phyloP scores from a whole-genome alignment of 2,888 invertebrate species.

The Eupsilia transversa region DNA sequence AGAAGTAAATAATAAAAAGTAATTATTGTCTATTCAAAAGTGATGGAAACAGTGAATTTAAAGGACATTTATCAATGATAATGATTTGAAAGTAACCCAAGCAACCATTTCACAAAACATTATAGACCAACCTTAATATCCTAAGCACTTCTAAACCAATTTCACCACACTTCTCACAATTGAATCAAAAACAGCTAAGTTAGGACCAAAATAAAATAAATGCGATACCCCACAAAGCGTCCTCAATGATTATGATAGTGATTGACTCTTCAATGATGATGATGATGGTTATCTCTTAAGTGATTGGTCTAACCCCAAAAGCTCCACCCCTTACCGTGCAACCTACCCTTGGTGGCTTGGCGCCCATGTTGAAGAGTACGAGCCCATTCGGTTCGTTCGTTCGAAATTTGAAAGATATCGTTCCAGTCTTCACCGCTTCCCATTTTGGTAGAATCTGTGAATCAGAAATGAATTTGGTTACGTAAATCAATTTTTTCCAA shows the following conservation, averaged over 20 bases:
- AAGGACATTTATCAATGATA: neutral
- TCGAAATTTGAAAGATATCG: constrained; percentile 97
- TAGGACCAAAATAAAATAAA: constrained; percentile 43
- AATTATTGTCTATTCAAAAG: neutral
- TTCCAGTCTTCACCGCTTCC: constrained; percentile 97
- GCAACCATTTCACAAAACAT: neutral
- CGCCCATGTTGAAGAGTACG: constrained; percentile 97
- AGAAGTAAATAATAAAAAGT: neutral
- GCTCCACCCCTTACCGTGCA: constrained; percentile 91
- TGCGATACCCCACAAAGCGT: constrained; percentile 66
- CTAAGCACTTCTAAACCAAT: constrained; percentile 24
- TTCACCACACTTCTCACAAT: constrained; percentile 40
- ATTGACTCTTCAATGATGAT: constrained; percentile 62
- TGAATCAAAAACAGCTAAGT: constrained; percentile 42
- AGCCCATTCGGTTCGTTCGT: constrained; percentile 98
- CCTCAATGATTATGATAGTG: constrained; percentile 59
- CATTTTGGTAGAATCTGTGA: constrained; percentile 96
- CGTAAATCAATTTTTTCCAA: neutral
- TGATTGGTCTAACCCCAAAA: constrained; percentile 86
- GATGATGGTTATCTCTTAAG: constrained; percentile 77
- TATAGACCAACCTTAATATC: neutral
- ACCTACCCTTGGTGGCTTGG: constrained; percentile 94
- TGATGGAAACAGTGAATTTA: constrained; percentile 9
- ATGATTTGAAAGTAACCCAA: neutral
- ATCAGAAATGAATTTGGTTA: constrained; percentile 56